A percentile compares a stretch with the other conserved stretches of the same genome.
phyloP scores from a whole-genome alignment of 2,888 invertebrate genomes.

The Candidula unifasciata region DNA sequence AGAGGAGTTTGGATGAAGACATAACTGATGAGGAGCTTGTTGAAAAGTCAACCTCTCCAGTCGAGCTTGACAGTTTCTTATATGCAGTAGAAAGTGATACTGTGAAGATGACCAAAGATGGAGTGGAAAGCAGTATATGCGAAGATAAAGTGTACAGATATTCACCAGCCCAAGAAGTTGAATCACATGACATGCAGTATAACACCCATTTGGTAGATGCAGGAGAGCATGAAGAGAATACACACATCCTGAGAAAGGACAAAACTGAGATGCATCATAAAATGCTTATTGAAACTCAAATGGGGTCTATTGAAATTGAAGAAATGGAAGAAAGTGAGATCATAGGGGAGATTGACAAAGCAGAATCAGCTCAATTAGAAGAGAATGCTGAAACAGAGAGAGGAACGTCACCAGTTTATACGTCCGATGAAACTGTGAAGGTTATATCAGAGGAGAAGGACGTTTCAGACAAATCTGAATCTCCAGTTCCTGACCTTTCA shows the following conservation, averaged over 20 bases:
- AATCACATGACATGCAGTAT: neutral
- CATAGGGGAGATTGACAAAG: slow-evolving; percentile 17
- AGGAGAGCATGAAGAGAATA: neutral
- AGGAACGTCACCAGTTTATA: neutral
- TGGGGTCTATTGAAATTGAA: slow-evolving; percentile 45
- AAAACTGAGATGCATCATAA: slow-evolving; percentile 25
- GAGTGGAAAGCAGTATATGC: slow-evolving; percentile 31
- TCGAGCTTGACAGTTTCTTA: slow-evolving; percentile 40
- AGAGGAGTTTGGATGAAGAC: slow-evolving; percentile 19
- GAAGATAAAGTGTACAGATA: slow-evolving; percentile 45
- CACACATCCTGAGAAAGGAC: slow-evolving; percentile 21
- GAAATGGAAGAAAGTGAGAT: slow-evolving; percentile 36
- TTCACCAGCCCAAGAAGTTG: slow-evolving; percentile 33
- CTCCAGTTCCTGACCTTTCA: slow-evolving; percentile 42
- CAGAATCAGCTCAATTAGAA: neutral
- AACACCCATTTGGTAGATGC: neutral
- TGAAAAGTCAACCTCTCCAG: slow-evolving; percentile 38
- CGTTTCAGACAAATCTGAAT: slow-evolving; percentile 19
- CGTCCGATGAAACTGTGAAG: neutral
- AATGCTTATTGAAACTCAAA: slow-evolving; percentile 45
- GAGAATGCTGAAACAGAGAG: slow-evolving; percentile 30
- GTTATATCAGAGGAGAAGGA: slow-evolving; percentile 40
- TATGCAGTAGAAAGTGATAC: slow-evolving; percentile 45
- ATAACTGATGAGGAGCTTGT: slow-evolving; percentile 51
- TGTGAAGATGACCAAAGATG: slow-evolving; percentile 46